These are phyloP conservation scores for Prietella phreatophila DNA, from an alignment of 2,113 vertebrate genomes.

Conservation along the genomic window DNA sequence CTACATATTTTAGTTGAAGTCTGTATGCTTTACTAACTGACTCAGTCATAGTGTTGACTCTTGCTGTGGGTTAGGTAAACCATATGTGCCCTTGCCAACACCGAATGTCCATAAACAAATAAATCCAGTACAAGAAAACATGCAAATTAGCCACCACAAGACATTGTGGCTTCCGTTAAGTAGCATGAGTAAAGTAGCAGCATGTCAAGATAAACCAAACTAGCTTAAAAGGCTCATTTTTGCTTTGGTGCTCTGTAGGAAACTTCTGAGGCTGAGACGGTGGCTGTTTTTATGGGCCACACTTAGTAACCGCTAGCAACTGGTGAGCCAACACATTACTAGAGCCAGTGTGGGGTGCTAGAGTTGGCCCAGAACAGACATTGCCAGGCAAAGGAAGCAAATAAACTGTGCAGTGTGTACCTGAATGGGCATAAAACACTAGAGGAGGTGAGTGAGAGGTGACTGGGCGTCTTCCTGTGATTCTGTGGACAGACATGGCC, in stretches of 20 bases:
- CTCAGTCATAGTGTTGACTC: slow-evolving; percentile 63
- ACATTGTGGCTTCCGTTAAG: slow-evolving; percentile 62
- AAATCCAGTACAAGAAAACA: slow-evolving; percentile 65
- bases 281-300: slow-evolving; percentile 54
- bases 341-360: slow-evolving; percentile 51
- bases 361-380: slow-evolving; percentile 31
- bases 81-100: slow-evolving; percentile 52
- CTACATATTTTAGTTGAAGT: slow-evolving; percentile 48
- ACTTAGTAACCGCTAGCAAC: slow-evolving; percentile 33
- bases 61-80: slow-evolving; percentile 64
- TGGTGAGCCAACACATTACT: slow-evolving; percentile 44
- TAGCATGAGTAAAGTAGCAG: slow-evolving; percentile 55
- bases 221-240: slow-evolving; percentile 21
- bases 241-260: slow-evolving; percentile 9
- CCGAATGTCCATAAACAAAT: slow-evolving; percentile 65
- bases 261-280: slow-evolving; percentile 45
- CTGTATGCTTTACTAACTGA: slow-evolving; percentile 7
- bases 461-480: neutral
- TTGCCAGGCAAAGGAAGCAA: slow-evolving; percentile 36
- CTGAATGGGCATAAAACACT: slow-evolving; percentile 13
- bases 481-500: neutral
- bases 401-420: slow-evolving; percentile 21
- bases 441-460: neutral
- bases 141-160: slow-evolving; percentile 64
- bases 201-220: slow-evolving; percentile 62